Conservation (phyloP, 1,140 invertebrate genomes). For the Neodiprion fabricii region DNA sequence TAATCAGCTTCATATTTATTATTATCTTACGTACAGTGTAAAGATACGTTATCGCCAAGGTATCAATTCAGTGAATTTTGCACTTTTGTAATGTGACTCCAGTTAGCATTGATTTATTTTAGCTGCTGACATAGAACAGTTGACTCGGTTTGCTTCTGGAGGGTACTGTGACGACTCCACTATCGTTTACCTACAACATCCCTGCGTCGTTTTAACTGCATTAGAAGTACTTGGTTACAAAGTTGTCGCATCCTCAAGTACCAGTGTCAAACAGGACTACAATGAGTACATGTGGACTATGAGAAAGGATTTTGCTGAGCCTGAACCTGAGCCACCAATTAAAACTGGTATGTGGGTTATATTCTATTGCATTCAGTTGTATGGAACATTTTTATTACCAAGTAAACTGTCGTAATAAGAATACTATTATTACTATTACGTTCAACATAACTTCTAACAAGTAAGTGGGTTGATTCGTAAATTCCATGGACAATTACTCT, state of each 20-base stretch:
- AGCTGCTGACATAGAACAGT: slow-evolving; percentile 81
- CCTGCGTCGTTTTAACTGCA: slow-evolving; percentile 84
- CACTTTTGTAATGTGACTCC: too few species aligned
- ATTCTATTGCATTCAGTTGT: not conserved
- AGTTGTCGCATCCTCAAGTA: slow-evolving; percentile 84
- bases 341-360: slow-evolving; percentile 44
- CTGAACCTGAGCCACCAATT: slow-evolving; percentile 65
- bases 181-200: slow-evolving; percentile 84
- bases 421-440: too few species aligned
- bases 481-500: too few species aligned
- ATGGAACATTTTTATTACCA: not conserved
- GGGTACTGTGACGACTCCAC: slow-evolving; percentile 81
- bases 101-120: slow-evolving; percentile 39
- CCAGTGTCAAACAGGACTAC: slow-evolving; percentile 83
- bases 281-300: slow-evolving; percentile 93
- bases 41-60: too few species aligned
- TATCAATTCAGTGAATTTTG: too few species aligned
- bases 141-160: slow-evolving; percentile 78
- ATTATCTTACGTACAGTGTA: too few species aligned
- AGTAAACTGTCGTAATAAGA: too few species aligned
- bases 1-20: too few species aligned
- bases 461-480: too few species aligned
- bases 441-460: too few species aligned
- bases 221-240: slow-evolving; percentile 85
- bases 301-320: slow-evolving; percentile 85